These are phyloP conservation scores for Sialia sialis DNA, from an alignment of 2,113 vertebrate species.

Conservation along the genomic window DNA sequence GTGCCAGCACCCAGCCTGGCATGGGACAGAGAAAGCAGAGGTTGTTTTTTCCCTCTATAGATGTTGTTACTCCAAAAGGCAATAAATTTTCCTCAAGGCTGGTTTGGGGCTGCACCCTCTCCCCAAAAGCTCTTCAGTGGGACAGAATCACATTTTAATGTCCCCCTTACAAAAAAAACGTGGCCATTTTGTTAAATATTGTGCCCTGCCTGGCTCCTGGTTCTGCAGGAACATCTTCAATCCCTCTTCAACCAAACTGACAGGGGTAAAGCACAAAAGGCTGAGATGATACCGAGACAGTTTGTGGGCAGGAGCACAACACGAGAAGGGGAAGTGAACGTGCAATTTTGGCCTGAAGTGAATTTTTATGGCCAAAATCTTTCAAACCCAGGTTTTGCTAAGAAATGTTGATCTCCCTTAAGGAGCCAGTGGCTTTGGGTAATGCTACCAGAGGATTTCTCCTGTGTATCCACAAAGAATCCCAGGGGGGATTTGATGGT, in stretches of 20 bases:
- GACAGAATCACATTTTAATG: rapidly evolving
- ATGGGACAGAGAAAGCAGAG: rapidly evolving
- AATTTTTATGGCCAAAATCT: not conserved
- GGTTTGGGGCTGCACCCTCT: not conserved
- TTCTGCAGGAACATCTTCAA: not conserved
- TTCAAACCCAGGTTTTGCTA: not conserved
- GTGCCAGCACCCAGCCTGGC: not conserved
- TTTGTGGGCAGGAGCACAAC: not conserved
- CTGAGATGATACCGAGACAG: not conserved
- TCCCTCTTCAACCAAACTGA: not conserved
- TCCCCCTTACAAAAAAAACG: not conserved
- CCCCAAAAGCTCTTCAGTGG: rapidly evolving
- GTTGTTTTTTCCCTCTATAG: rapidly evolving
- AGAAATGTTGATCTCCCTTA: not conserved
- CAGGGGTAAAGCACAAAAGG: not conserved
- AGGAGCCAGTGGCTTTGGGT: not conserved
- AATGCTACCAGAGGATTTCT: not conserved
- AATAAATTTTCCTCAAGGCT: not conserved
- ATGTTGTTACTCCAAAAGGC: not conserved
- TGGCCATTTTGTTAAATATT: not conserved
- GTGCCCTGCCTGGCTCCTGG: not conserved
- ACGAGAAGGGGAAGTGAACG: not conserved
- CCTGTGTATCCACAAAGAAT: not conserved
- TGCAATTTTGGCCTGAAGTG: not conserved
- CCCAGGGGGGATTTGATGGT: not conserved